Percentiles rank a stretch among this genome's conserved stretches.
phyloP scores from a whole-genome alignment of 1,140 invertebrate genomes.

The Brachionus angularis region DNA sequence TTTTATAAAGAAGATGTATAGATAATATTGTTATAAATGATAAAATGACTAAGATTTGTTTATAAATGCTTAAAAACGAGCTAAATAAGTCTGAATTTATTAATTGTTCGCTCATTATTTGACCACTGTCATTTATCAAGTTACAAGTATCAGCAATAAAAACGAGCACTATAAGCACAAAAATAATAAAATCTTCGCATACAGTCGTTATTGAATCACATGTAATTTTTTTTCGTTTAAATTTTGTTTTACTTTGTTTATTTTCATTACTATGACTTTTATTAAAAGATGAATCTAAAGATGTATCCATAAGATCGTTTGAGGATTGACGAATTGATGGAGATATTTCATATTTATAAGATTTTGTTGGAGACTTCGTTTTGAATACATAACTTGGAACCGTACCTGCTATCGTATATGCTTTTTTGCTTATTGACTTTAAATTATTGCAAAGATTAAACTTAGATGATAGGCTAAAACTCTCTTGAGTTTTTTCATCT shows the following conservation, averaged over 20 bases:
- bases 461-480: neutral
- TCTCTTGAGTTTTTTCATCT: neutral
- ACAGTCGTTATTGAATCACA: slow-evolving; percentile 9
- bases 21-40: slow-evolving; percentile 6
- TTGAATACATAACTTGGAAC: slow-evolving; percentile 34
- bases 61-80: neutral
- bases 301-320: neutral
- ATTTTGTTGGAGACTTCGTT: slow-evolving; percentile 10
- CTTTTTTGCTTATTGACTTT: slow-evolving; percentile 35
- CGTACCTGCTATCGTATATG: slow-evolving; percentile 40
- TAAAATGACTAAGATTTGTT: slow-evolving; percentile 9
- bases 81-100: neutral
- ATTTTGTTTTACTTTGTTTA: neutral
- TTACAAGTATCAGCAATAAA: slow-evolving; percentile 24
- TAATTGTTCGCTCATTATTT: neutral
- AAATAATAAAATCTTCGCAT: slow-evolving; percentile 23
- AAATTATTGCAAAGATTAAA: slow-evolving; percentile 1
- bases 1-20: slow-evolving; percentile 26
- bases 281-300: neutral
- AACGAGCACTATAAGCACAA: slow-evolving; percentile 19
- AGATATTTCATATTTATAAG: slow-evolving; percentile 23
- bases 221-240: neutral
- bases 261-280: neutral
- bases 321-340: neutral
- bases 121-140: slow-evolving; percentile 31